Percentiles rank a stretch among this genome's conserved stretches.
Evolutionary conservation across 2,797 vertebrate genomes (phyloP).

Genomic region (Galaxias olidus): DNA sequence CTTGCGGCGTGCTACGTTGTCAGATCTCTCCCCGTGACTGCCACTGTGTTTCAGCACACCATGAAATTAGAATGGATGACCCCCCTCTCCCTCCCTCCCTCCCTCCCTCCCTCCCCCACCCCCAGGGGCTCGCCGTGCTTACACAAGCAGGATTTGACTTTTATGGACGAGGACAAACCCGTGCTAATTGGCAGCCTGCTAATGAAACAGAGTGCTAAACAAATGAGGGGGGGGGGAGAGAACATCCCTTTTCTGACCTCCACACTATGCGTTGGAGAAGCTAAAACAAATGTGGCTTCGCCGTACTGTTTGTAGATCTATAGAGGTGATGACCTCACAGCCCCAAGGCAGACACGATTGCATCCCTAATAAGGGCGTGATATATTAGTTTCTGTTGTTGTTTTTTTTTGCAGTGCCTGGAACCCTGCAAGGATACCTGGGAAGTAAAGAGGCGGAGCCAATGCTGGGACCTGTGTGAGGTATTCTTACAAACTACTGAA

Average conservation of each 20-base stretch:
- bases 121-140: constrained; percentile 61
- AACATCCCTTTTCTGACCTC: too few species aligned
- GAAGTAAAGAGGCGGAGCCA: constrained; percentile 75
- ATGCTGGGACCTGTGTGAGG: constrained; percentile 90
- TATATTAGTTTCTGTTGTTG: neutral
- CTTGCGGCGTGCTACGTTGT: constrained; percentile 25
- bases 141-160: constrained; percentile 71
- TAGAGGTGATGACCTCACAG: too few species aligned
- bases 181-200: constrained; percentile 26
- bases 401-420: constrained; percentile 81
- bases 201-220: constrained; percentile 20
- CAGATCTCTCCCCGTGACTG: constrained; percentile 61
- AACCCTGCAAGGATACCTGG: constrained; percentile 89
- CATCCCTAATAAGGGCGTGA: too few species aligned
- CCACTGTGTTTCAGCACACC: constrained; percentile 78
- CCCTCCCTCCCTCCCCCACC: too few species aligned
- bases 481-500: constrained; percentile 48
- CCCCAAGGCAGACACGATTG: too few species aligned
- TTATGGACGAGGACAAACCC: constrained; percentile 51
- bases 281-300: neutral
- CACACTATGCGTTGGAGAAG: too few species aligned
- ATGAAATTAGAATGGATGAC: constrained; percentile 82
- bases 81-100: constrained; percentile 51
- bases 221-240: constrained; percentile 12
- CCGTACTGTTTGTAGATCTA: too few species aligned